Evolutionary conservation across 2,113 vertebrate genomes (phyloP).

Genomic region (Murina feae): DNA sequence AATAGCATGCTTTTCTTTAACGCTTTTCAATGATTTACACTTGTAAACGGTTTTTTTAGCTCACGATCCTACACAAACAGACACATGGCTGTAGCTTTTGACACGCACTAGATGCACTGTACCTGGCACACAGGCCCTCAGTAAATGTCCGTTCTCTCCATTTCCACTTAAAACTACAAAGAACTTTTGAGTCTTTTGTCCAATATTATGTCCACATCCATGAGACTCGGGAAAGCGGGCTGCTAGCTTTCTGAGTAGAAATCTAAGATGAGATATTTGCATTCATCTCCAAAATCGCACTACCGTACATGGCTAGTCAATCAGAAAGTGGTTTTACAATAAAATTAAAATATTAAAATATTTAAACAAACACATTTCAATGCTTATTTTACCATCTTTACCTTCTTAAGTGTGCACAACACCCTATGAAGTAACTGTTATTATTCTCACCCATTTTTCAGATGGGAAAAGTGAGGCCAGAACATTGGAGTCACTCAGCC

Average conservation of each 20-base stretch:
- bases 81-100: background rate
- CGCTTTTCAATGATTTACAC: background rate
- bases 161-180: background rate
- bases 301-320: background rate
- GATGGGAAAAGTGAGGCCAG: background rate
- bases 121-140: background rate
- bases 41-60: background rate
- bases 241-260: background rate
- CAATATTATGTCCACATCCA: background rate
- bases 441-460: background rate
- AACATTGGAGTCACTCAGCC: background rate
- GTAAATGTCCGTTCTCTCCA: background rate
- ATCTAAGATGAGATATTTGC: background rate
- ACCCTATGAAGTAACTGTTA: rapidly evolving
- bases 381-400: background rate
- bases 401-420: background rate
- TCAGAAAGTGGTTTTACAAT: background rate
- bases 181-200: background rate
- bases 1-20: background rate
- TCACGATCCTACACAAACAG: background rate
- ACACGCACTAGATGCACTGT: rapidly evolving
- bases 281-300: background rate
- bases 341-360: background rate
- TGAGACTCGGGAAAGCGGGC: background rate
- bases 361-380: background rate